These are phyloP conservation scores for Thunnus albacares DNA, from an alignment of 2,797 vertebrate species.

Conservation along the genomic window DNA sequence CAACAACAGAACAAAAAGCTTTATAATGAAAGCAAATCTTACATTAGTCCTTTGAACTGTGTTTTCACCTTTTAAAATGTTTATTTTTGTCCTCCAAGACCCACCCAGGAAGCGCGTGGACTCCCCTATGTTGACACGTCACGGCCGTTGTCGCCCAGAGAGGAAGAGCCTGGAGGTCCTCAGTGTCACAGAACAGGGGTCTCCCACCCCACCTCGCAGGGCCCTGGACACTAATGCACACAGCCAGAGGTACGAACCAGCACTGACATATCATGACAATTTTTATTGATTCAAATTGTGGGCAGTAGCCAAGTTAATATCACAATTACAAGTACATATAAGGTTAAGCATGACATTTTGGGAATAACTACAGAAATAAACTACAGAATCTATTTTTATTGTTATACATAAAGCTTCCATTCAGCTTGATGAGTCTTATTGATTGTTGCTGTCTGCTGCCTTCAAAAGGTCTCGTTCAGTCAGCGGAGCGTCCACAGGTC, in stretches of 20 bases:
- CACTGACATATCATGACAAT: not conserved
- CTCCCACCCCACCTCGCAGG: conserved; percentile 91
- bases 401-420: not conserved
- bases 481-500: conserved; percentile 93
- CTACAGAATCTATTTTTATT: not conserved
- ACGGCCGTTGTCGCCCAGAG: conserved; percentile 93
- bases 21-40: not conserved
- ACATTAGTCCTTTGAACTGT: not conserved
- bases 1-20: not conserved
- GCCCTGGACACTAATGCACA: conserved; percentile 93
- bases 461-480: conserved; percentile 91
- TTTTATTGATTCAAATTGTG: not conserved
- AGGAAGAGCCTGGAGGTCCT: conserved; percentile 94
- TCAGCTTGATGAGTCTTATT: not conserved
- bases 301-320: not conserved
- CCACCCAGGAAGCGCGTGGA: conserved; percentile 92
- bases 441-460: conserved; percentile 30
- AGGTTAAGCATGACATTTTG: no score
- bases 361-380: not conserved
- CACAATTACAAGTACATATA: not conserved
- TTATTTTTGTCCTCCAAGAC: conserved; percentile 65
- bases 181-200: conserved; percentile 93
- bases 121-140: conserved; percentile 93
- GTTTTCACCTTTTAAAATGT: not conserved
- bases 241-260: conserved; percentile 89